A percentile compares a stretch with the other conserved stretches of the same genome.
These are phyloP conservation scores for Parochlus steinenii DNA, from an alignment of 2,888 invertebrate genomes.

Conservation along the genomic window DNA sequence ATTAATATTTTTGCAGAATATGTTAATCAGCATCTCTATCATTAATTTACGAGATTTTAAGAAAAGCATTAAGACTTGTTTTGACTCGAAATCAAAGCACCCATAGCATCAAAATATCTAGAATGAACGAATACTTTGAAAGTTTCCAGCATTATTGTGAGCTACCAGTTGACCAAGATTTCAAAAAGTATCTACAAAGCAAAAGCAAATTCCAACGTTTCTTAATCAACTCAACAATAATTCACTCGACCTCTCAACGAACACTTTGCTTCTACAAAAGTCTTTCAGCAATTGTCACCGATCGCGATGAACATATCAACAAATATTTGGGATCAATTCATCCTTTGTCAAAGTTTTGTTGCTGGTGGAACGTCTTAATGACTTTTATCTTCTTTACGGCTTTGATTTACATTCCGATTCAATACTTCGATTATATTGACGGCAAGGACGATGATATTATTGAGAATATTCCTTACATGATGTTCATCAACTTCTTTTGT, in stretches of 20 bases:
- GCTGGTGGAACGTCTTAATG: slow-evolving; percentile 3
- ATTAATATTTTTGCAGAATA: too few relatives aligned
- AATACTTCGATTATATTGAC: slow-evolving; percentile 5
- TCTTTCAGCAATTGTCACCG: slow-evolving; percentile 2
- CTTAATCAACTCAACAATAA: slow-evolving; percentile 3
- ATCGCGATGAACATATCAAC: slow-evolving; percentile 5
- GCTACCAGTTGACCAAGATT: slow-evolving; percentile 1
- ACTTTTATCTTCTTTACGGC: background rate
- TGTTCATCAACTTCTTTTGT: background rate
- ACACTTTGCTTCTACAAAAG: slow-evolving; percentile 6
- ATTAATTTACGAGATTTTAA: too few relatives aligned
- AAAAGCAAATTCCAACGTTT: background rate
- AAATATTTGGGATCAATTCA: slow-evolving; percentile 4
- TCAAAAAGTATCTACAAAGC: background rate
- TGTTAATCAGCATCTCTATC: too few relatives aligned
- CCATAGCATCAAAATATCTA: background rate
- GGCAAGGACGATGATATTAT: background rate
- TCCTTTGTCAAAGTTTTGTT: slow-evolving; percentile 7
- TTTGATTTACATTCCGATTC: slow-evolving; percentile 5
- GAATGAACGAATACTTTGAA: slow-evolving; percentile 3
- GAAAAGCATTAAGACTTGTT: too few relatives aligned
- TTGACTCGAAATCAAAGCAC: too few relatives aligned
- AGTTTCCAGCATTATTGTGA: slow-evolving; percentile 6
- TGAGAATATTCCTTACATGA: slow-evolving; percentile 6
- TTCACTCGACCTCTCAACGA: background rate